A percentile compares a stretch with the other conserved stretches of the same genome.
Conservation (phyloP, 2,888 invertebrate species). For the Epistrophe eligans region DNA sequence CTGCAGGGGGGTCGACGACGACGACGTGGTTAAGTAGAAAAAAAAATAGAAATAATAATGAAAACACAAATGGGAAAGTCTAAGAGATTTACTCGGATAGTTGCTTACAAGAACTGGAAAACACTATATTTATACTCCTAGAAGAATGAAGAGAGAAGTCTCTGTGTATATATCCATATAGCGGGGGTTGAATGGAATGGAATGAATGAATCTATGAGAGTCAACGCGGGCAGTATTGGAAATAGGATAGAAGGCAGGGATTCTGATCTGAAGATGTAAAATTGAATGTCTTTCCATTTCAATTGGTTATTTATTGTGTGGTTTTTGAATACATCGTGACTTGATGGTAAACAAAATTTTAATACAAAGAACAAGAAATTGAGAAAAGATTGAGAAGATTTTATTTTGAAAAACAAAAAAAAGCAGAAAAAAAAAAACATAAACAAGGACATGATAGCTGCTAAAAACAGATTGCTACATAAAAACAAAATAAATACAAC, state of each 20-base stretch:
- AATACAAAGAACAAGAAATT: background rate
- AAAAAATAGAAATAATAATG: slow-evolving; percentile 10
- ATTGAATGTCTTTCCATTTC: slow-evolving; percentile 67
- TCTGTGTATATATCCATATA: background rate
- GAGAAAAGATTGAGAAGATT: slow-evolving; percentile 19
- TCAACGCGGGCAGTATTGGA: background rate
- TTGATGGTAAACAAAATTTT: slow-evolving; percentile 22
- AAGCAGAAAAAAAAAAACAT: slow-evolving; percentile 8
- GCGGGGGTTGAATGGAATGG: background rate
- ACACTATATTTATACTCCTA: background rate
- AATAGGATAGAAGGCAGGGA: background rate
- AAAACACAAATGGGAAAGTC: slow-evolving; percentile 38
- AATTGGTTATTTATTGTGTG: slow-evolving; percentile 61
- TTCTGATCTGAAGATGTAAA: slow-evolving; percentile 52
- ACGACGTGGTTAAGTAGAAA: slow-evolving; percentile 4
- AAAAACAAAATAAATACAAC: background rate
- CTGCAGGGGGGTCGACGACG: background rate
- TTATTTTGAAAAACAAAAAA: background rate
- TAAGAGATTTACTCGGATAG: slow-evolving; percentile 55
- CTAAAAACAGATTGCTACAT: slow-evolving; percentile 25
- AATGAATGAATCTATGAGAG: background rate
- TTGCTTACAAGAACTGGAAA: slow-evolving; percentile 42
- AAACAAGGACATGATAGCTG: slow-evolving; percentile 36
- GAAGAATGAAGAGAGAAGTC: slow-evolving; percentile 6
- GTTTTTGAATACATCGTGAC: slow-evolving; percentile 39